Base-by-base conservation (phyloP, 2,888 invertebrate species). In the Desoria tigrina region DNA sequence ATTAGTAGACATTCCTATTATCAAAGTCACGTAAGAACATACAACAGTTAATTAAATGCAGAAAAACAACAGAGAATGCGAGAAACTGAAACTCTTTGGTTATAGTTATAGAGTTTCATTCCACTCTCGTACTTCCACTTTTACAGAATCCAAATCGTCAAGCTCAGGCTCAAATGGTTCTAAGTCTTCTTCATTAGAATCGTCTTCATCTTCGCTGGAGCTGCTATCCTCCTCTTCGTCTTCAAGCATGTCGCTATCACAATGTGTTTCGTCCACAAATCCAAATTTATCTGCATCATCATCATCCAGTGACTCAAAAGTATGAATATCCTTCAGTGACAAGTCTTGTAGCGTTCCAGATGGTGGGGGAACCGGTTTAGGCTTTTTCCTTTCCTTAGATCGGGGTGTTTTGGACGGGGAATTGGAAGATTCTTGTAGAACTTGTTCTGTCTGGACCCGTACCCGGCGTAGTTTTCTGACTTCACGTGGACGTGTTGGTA, bases 401-500 rank as follows among this genome's bases (percentile, higher is more conserved):
- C 45, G 6, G 6, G 45, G 9, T 9, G 45, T 6, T 45, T 4
- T 45, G 4, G 21, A 16, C n/a, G 45, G n/a, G 4, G 16, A 11
- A 45, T 6, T 21, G 6, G 6, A 16, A 32, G 4, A 4, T 32
- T 32, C 32, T n/a, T n/a, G n/a, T n/a, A 32, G 32, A 32, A 7
- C 11, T 32, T 32, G 32, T 32, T 32, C 32, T 4, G 32, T 32
- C 32, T n/a, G n/a, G n/a, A n/a, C 32, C 11, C n/a, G 6, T 6
- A 45, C 45, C 6, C 45, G 6, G 4, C 45, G 45, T 24, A 65
- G 56, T 49, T 53, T 32, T 50, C 59, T 61, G 18, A 59, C 45
- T 26, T 62, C 65, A 23, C 53, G 54, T 14, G 65, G 61, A 32
- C 63, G 54, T 42, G 67, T 57, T 56, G 61, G 63, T 14, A 68